Conservation (phyloP, 2,888 invertebrate species). For the Philaethria dido region DNA sequence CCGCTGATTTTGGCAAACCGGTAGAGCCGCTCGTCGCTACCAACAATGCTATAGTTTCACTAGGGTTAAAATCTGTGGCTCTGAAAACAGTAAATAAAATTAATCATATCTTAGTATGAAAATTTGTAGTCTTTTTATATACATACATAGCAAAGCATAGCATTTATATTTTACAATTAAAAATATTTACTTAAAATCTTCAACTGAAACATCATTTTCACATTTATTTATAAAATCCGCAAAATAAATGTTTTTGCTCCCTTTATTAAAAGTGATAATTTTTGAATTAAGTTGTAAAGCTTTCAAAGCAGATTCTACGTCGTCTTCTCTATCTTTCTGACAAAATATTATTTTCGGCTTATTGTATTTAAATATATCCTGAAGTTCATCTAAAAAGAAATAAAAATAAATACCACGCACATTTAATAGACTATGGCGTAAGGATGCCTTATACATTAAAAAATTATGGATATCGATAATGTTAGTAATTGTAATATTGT, state of each 20-base stretch:
- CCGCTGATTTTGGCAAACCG: slow-evolving; percentile 63
- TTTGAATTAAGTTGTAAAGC: slow-evolving; percentile 52
- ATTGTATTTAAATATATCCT: slow-evolving; percentile 53
- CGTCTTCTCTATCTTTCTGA: slow-evolving; percentile 59
- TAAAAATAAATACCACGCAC: too few species aligned
- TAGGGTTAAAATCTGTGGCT: slow-evolving; percentile 51
- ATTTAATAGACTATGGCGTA: too few species aligned
- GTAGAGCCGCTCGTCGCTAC: slow-evolving; percentile 71
- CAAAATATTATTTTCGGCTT: slow-evolving; percentile 66
- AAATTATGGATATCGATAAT: too few species aligned
- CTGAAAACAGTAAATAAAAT: slow-evolving; percentile 46
- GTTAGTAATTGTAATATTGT: too few species aligned
- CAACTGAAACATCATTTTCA: slow-evolving; percentile 50
- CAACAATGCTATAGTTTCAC: slow-evolving; percentile 51
- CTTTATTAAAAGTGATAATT: slow-evolving; percentile 63
- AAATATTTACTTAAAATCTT: slow-evolving; percentile 57
- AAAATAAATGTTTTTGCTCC: slow-evolving; percentile 55
- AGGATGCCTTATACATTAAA: too few species aligned
- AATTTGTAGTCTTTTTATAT: too few species aligned
- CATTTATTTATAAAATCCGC: slow-evolving; percentile 56
- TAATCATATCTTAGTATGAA: neutral
- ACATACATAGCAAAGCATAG: too few species aligned
- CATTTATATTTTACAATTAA: neutral
- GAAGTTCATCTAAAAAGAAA: slow-evolving; percentile 58
- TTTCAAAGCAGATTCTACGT: slow-evolving; percentile 55